Percentiles rank a stretch among this genome's conserved stretches.
These are phyloP conservation scores for Camelus dromedarius DNA, from an alignment of 2,113 vertebrate species.

Conservation along the genomic window DNA sequence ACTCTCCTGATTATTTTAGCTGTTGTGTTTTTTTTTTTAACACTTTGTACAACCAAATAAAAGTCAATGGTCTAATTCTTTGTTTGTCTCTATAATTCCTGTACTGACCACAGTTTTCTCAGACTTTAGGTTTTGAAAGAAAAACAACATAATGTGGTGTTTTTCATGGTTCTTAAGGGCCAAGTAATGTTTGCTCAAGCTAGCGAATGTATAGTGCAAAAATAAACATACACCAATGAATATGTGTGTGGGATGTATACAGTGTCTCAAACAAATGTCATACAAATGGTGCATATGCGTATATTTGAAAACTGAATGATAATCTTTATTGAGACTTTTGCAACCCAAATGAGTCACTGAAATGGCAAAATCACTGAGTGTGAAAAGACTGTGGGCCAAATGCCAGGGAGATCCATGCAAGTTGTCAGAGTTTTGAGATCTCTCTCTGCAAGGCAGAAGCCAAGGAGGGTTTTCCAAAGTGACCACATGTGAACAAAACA, in stretches of 20 bases:
- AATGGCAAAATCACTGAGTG: neutral
- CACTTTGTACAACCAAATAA: neutral
- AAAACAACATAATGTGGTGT: neutral
- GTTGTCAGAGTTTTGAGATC: neutral
- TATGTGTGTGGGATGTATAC: neutral
- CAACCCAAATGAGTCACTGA: neutral
- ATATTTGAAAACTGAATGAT: neutral
- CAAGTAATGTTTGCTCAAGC: neutral
- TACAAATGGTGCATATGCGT: neutral
- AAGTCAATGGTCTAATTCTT: neutral
- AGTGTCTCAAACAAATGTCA: neutral
- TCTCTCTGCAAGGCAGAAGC: neutral
- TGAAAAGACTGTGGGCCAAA: neutral
- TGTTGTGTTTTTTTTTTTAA: neutral
- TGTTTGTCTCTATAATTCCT: neutral
- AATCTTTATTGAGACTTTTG: neutral
- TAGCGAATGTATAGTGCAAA: neutral
- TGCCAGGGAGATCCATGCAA: neutral
- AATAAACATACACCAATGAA: neutral
- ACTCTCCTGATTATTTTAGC: neutral
- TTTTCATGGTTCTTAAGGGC: neutral
- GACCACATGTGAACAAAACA: neutral
- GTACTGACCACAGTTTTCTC: neutral
- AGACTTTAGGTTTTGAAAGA: neutral
- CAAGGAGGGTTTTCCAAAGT: neutral